A percentile compares a stretch with the other conserved stretches of the same genome.
Conservation (phyloP, 2,888 invertebrate species). For the Xestoiulus laeticollis region DNA sequence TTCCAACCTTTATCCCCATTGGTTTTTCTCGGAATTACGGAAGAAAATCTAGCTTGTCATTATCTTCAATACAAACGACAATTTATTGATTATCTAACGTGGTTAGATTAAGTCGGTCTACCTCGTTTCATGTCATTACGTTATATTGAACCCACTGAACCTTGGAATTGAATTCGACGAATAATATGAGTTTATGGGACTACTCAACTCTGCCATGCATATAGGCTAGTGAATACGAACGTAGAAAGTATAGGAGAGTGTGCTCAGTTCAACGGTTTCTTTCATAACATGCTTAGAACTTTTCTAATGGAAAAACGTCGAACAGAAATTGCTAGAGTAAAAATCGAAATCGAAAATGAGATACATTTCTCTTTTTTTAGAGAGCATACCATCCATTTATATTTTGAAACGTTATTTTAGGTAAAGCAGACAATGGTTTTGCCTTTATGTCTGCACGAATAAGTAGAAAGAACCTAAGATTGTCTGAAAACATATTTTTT, state of each 20-base stretch:
- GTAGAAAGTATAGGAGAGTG: neutral
- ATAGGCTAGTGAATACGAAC: neutral
- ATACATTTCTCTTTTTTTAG: neutral
- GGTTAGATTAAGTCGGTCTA: constrained; percentile 43
- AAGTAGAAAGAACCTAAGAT: neutral
- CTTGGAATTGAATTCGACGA: constrained; percentile 36
- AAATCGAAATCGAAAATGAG: no score
- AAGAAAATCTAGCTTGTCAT: neutral
- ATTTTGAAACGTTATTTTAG: neutral
- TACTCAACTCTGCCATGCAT: neutral
- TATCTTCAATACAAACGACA: neutral
- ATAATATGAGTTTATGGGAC: constrained; percentile 29
- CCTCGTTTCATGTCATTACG: constrained; percentile 31
- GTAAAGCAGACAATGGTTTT: neutral
- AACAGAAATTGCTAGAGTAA: neutral
- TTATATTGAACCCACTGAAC: constrained; percentile 12
- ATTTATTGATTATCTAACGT: constrained; percentile 14
- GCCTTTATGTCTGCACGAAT: neutral
- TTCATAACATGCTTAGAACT: neutral
- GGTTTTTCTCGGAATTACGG: neutral
- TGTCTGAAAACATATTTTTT: neutral
- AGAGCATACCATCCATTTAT: neutral
- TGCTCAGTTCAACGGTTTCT: neutral
- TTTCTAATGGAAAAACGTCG: neutral
- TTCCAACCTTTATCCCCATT: neutral